phyloP scores from a whole-genome alignment of 2,888 invertebrate species.

The Tipula vernalis region DNA sequence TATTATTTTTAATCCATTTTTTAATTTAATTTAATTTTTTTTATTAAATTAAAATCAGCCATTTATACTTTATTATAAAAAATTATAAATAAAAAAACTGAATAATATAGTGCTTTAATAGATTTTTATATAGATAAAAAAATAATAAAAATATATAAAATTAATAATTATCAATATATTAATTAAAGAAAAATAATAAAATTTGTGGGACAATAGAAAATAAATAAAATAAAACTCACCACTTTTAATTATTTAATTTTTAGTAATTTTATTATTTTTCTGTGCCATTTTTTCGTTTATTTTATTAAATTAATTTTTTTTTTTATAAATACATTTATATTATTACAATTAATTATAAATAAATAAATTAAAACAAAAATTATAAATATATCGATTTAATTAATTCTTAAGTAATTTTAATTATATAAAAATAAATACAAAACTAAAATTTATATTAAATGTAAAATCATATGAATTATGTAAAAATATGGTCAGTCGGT shows the following conservation, averaged over 20 bases:
- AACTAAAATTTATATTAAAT: neutral
- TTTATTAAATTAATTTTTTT: neutral
- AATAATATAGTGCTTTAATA: slow-evolving; percentile 9
- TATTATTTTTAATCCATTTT: slow-evolving; percentile 5
- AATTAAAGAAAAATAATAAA: neutral
- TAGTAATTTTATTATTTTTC: neutral
- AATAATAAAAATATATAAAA: slow-evolving; percentile 4
- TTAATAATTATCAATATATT: slow-evolving; percentile 6
- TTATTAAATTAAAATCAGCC: neutral
- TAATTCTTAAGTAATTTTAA: neutral
- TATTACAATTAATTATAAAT: neutral
- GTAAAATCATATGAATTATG: neutral
- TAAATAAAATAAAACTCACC: neutral
- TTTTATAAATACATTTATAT: neutral
- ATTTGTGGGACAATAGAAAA: slow-evolving; percentile 8
- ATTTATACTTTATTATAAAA: neutral
- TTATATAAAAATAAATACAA: neutral
- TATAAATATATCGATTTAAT: slow-evolving; percentile 4
- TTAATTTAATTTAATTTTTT: neutral
- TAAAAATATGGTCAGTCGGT: neutral
- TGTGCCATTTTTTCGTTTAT: neutral
- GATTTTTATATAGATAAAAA: slow-evolving; percentile 10
- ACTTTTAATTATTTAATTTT: neutral
- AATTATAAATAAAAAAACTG: neutral
- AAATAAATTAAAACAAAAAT: neutral